phyloP scores from a whole-genome alignment of 2,797 vertebrate genomes.

The Acanthiza pusilla region DNA sequence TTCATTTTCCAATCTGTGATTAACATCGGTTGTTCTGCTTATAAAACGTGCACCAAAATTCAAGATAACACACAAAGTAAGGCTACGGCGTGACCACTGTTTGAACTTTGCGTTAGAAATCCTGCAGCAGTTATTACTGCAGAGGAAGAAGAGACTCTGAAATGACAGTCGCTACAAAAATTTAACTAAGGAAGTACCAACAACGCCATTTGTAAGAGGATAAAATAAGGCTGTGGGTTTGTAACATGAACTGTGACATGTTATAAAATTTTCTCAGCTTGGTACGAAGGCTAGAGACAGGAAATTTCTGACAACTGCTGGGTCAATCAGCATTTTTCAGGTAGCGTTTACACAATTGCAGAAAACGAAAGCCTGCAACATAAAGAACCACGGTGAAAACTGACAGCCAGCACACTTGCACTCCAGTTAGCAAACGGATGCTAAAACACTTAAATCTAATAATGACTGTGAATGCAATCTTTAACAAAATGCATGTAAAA shows the following conservation, averaged over 20 bases:
- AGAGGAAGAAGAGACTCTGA: background rate
- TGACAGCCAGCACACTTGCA: background rate
- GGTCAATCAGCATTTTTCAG: background rate
- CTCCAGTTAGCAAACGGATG: constrained; percentile 44
- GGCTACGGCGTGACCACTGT: constrained; percentile 53
- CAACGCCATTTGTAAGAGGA: background rate
- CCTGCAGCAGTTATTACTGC: background rate
- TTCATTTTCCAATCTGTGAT: constrained; percentile 77
- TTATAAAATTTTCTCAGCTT: background rate
- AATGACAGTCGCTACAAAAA: constrained; percentile 14
- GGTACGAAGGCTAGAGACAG: background rate
- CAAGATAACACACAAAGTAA: background rate
- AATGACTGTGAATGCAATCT: background rate
- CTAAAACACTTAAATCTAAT: constrained; percentile 37
- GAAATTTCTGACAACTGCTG: background rate
- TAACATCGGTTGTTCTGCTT: constrained; percentile 68
- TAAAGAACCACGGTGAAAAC: constrained; percentile 23
- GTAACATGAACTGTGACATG: background rate
- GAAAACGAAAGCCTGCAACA: background rate
- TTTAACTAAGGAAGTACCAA: constrained; percentile 47
- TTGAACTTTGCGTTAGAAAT: constrained; percentile 65
- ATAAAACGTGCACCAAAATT: constrained; percentile 51
- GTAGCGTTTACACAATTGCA: background rate
- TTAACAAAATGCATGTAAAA: constrained; percentile 28
- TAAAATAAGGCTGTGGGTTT: background rate